A percentile compares a stretch with the other conserved stretches of the same genome.
These are phyloP conservation scores for Syngnathus typhle DNA, from an alignment of 2,113 vertebrate genomes.

Conservation along the genomic window DNA sequence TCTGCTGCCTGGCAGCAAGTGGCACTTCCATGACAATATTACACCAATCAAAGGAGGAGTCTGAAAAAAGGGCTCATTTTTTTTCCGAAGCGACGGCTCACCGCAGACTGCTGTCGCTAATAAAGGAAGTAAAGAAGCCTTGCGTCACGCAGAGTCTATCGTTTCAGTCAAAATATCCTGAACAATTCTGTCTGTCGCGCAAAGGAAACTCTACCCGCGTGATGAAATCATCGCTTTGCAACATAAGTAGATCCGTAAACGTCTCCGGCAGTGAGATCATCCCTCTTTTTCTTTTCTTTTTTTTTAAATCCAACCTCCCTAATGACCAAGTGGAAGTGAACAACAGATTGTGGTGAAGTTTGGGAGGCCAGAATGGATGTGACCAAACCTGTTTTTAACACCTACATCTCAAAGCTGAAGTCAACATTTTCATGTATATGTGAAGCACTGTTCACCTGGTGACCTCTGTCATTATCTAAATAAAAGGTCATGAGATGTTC, in stretches of 20 bases:
- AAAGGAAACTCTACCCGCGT: conserved; percentile 35
- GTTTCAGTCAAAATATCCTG: conserved; percentile 19
- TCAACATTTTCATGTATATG: conserved; percentile 6
- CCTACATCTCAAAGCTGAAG: background rate
- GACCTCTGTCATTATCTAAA: conserved; percentile 19
- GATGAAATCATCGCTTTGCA: conserved; percentile 43
- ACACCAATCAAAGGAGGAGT: conserved; percentile 17
- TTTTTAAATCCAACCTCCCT: conserved; percentile 19
- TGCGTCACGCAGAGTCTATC: conserved; percentile 14
- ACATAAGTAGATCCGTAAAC: conserved; percentile 40
- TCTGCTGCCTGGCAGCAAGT: conserved; percentile 32
- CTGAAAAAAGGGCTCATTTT: background rate
- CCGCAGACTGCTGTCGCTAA: conserved; percentile 23
- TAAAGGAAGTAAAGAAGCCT: conserved; percentile 15
- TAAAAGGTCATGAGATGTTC: conserved; percentile 25
- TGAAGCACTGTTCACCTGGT: conserved; percentile 15
- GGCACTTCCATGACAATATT: conserved; percentile 23
- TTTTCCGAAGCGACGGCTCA: conserved; percentile 28
- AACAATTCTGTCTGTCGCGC: conserved; percentile 22
- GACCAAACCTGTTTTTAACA: conserved; percentile 3
- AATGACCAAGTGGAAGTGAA: conserved; percentile 18
- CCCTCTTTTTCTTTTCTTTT: background rate
- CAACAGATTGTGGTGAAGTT: background rate
- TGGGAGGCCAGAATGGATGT: background rate
- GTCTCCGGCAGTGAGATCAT: conserved; percentile 42